Evolutionary conservation across 1,140 invertebrate species (phyloP).

Genomic region (Nasonia vitripennis): DNA sequence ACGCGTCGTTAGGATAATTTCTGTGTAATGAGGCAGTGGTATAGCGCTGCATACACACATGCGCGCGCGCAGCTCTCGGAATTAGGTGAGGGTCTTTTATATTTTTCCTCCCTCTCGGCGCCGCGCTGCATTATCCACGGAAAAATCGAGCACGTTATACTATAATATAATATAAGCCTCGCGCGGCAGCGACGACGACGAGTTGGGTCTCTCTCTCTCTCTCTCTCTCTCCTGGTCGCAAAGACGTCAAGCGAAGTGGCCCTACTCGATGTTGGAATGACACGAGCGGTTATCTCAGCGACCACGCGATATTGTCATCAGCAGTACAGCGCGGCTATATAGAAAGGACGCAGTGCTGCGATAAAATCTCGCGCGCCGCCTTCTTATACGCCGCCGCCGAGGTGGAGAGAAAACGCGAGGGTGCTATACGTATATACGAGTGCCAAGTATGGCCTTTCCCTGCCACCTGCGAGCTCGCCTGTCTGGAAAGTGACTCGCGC

Average conservation of each 20-base stretch:
- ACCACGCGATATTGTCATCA: slow-evolving; percentile 75
- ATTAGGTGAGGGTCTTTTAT: slow-evolving; percentile 47
- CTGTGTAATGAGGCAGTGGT: not conserved
- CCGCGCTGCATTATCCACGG: slow-evolving; percentile 32
- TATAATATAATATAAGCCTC: slow-evolving; percentile 6
- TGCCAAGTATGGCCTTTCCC: slow-evolving; percentile 66
- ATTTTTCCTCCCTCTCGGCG: slow-evolving; percentile 11
- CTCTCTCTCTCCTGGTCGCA: slow-evolving; percentile 2
- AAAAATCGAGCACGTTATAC: slow-evolving; percentile 49
- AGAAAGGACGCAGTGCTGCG: slow-evolving; percentile 46
- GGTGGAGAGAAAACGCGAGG: slow-evolving; percentile 22
- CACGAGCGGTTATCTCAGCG: slow-evolving; percentile 74
- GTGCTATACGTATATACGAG: not conserved
- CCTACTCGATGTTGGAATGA: slow-evolving; percentile 73
- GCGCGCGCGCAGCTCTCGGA: not conserved
- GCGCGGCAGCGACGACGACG: too few species aligned
- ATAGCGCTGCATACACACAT: not conserved
- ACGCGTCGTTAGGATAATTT: slow-evolving; percentile 6
- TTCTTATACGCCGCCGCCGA: not conserved
- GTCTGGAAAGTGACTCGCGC: slow-evolving; percentile 65
- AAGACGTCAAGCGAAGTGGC: slow-evolving; percentile 57
- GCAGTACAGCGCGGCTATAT: slow-evolving; percentile 46
- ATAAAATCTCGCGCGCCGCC: slow-evolving; percentile 68
- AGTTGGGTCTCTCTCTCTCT: not conserved
- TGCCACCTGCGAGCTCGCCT: slow-evolving; percentile 55